These are phyloP conservation scores for Drosophila nr. medialis DNA, from an alignment of 2,888 invertebrate species.

Conservation along the genomic window DNA sequence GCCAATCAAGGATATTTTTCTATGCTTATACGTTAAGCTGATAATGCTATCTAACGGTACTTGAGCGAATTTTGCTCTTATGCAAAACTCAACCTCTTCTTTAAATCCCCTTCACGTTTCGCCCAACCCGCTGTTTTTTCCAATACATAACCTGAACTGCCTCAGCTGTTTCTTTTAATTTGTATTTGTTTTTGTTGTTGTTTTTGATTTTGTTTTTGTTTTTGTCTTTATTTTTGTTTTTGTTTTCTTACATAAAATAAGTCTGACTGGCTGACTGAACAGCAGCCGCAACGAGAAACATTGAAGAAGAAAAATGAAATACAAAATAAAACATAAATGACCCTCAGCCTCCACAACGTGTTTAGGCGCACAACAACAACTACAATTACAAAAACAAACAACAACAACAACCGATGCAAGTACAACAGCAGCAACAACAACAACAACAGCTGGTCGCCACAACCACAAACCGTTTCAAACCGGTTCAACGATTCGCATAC, in stretches of 20 bases:
- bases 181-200: not conserved
- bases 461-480: slow-evolving; percentile 62
- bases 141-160: not conserved
- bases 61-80: not conserved
- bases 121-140: not conserved
- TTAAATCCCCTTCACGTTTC: not conserved
- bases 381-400: slow-evolving; percentile 10
- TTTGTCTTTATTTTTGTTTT: no score
- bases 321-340: slow-evolving; percentile 38
- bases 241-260: slow-evolving; percentile 8
- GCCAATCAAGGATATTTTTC: not conserved
- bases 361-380: slow-evolving; percentile 28
- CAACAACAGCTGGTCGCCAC: slow-evolving; percentile 11
- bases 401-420: slow-evolving; percentile 23
- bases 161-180: slow-evolving; percentile 5
- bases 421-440: slow-evolving; percentile 23
- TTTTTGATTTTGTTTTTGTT: no score
- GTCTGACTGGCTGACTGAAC: slow-evolving; percentile 6
- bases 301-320: slow-evolving; percentile 10
- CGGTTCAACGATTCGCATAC: slow-evolving; percentile 43
- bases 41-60: not conserved
- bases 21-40: not conserved
- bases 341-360: slow-evolving; percentile 56
- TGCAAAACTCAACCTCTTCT: not conserved
- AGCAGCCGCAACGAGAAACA: slow-evolving; percentile 15